Base-by-base conservation (phyloP, 1,140 invertebrate species). In the Antheraea mylitta region DNA sequence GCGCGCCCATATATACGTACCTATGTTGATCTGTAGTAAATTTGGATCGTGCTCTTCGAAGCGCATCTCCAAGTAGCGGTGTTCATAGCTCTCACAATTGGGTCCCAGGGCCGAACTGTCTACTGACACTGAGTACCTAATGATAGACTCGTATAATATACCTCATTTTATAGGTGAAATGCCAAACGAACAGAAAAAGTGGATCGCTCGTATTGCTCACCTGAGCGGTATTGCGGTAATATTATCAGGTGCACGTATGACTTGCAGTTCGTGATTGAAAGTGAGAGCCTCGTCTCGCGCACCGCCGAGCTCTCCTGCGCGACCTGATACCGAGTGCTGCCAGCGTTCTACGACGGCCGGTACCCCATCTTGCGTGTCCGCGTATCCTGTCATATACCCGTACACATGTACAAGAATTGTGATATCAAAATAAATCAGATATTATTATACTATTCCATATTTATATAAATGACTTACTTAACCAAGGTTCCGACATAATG, bases 101-200 rank as follows among this genome's bases (percentile, higher is more conserved):
- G 74, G 48, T 13, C 87, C 88, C 70, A 90, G 79, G 66, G 80
- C 66, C 0, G 88, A 87, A 67, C 86, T 88, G 77, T 91, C 82
- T 36, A 86, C 78, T 5, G 61, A 59, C 67, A 89, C 83, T 0
- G 75, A 73, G 74, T 89, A 91, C 71, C 86, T 90, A 76, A 5
- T 22, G 16, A 13, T 9, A 16, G 45, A 10, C 16, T 53, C 1
- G 16, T 53, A 53, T 13, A 53, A 53, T 6, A 53, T 53, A 16
- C 13, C 13, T 13, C 16, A 13, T 13, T 53, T 1, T 1, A 53
- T 53, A 16, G 45, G 11, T 53, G 6, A 48, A 48, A 6, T 10
- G 45, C 16, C 45, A 6, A 53, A 16, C 45, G 9, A n/a, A 53
- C 9, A 45, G 68, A 16, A 38, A 8, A 42, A 42, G 7, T 11